Evolutionary conservation across 2,113 vertebrate species (phyloP).

Genomic region (Crotophaga sulcirostris): DNA sequence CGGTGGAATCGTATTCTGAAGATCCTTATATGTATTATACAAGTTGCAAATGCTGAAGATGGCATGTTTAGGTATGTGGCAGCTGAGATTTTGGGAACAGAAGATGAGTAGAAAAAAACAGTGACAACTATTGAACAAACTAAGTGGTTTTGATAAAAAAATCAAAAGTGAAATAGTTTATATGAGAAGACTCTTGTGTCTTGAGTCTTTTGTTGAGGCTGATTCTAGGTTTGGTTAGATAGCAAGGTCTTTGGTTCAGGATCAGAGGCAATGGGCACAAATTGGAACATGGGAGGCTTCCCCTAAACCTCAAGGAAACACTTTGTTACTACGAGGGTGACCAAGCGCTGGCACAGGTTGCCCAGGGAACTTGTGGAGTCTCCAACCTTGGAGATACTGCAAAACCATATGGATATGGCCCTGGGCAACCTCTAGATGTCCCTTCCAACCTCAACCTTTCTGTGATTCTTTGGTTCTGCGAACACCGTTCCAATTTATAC

Average conservation of each 20-base stretch:
- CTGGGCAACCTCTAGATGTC: background rate
- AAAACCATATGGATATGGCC: background rate
- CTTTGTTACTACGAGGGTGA: background rate
- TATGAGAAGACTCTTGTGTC: background rate
- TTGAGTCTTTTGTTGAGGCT: background rate
- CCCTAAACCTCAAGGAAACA: background rate
- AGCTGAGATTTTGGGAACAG: background rate
- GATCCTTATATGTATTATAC: background rate
- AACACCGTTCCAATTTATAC: background rate
- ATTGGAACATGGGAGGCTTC: background rate
- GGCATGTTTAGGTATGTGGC: background rate
- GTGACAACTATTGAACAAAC: background rate
- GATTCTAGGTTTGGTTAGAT: background rate
- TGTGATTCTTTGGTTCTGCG: background rate
- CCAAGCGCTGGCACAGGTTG: background rate
- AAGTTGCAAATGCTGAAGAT: background rate
- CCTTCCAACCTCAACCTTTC: background rate
- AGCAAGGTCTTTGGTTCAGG: background rate
- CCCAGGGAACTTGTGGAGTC: background rate
- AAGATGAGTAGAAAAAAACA: background rate
- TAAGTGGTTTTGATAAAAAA: background rate
- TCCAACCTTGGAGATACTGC: background rate
- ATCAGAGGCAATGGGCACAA: background rate
- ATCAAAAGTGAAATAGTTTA: background rate
- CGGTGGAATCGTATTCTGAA: background rate